These are phyloP conservation scores for Cataglyphis hispanica DNA, from an alignment of 1,140 invertebrate species.

Conservation along the genomic window DNA sequence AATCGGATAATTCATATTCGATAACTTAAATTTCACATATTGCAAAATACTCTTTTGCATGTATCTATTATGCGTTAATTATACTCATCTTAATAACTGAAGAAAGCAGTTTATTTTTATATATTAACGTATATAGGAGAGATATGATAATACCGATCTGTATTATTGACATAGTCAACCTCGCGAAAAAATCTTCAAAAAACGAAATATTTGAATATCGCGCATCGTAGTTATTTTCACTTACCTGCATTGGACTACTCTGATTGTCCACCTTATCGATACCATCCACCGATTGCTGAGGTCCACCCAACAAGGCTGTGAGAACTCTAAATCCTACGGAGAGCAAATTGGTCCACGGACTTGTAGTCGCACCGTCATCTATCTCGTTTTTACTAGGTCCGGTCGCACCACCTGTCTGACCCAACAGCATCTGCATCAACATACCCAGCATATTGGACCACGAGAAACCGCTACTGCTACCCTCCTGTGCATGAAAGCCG, in stretches of 20 bases:
- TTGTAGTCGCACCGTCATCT: slow-evolving; percentile 89
- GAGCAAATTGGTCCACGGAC: slow-evolving; percentile 95
- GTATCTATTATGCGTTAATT: background rate
- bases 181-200: background rate
- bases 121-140: background rate
- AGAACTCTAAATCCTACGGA: slow-evolving; percentile 93
- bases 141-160: background rate
- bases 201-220: background rate
- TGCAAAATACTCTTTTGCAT: background rate
- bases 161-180: background rate
- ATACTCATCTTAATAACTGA: background rate
- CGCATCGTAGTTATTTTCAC: background rate
- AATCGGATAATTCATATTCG: background rate
- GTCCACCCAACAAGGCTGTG: slow-evolving; percentile 92
- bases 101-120: background rate
- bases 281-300: slow-evolving; percentile 90
- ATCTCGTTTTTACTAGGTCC: slow-evolving; percentile 94
- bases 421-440: slow-evolving; percentile 94
- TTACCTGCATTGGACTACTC: slow-evolving; percentile 94
- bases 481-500: slow-evolving; percentile 83
- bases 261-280: slow-evolving; percentile 96
- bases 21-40: slow-evolving; percentile 8
- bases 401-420: slow-evolving; percentile 86
- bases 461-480: slow-evolving; percentile 90
- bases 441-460: slow-evolving; percentile 95